Evolutionary conservation across 64 coral and sea anemone genomes (phyloP), one percentile per base, ranked within the genome.

Genomic region (Montipora efflorescens): DNA sequence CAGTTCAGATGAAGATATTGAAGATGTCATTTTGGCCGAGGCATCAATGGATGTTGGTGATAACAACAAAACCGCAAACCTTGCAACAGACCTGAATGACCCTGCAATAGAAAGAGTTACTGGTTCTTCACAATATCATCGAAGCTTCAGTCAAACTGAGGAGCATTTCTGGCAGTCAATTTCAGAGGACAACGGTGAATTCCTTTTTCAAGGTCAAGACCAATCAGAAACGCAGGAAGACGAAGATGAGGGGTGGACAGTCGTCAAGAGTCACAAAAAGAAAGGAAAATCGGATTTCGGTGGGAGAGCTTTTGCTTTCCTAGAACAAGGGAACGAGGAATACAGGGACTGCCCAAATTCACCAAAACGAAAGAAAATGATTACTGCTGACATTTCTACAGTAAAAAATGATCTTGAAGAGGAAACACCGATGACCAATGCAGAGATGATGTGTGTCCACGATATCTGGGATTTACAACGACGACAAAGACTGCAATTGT

Each of bases 241-340:
- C 47, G 83, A 96, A 55, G 90, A 84, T 12, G 13, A 79, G 8
- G 77, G 89, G 43, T 90, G 79, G 47, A 49, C 48, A 46, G 48
- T 18, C 2, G 75, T 83, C 7, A 76, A 12, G 25, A 25, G 25
- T 25, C 25, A 25, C 13, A 71, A 87, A 67, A 67, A 81, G 46
- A 93, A 94, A 50, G 52, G 77, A 0, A 79, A 91, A 9, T 82
- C 70, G 48, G 72, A 97, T 7, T 58, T 25, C 25, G 25, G 12
- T 6, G 57, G 12, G 57, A 59, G 57, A 59, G 57, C 57, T 12
- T 8, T 59, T 12, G 57, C 57, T 59, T 59, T 59, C 57, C 57
- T 59, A 25, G 25, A 25, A 25, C 25, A 25, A 25, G 25, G 25
- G 25, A 25, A 25, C 25, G 25, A 20, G 15, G 72, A 71, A 23